These are phyloP conservation scores for Antitype chi DNA, from an alignment of 2,888 invertebrate species.

Conservation along the genomic window DNA sequence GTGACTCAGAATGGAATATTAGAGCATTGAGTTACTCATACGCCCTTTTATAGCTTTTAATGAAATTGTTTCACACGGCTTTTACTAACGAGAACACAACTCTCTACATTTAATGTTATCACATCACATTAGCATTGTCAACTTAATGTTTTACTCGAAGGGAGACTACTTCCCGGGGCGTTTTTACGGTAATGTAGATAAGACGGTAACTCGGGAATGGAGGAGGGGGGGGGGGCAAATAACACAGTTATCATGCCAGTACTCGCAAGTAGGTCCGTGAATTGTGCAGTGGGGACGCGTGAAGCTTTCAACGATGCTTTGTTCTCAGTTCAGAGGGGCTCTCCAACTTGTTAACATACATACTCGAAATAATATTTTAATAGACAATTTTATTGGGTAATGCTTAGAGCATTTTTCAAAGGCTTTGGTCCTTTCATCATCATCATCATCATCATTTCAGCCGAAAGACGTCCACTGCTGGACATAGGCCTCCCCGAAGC, in stretches of 20 bases:
- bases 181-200: slow-evolving; percentile 67
- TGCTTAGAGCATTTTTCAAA: neutral
- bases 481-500: too few species aligned
- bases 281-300: slow-evolving; percentile 61
- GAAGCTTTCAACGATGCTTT: slow-evolving; percentile 62
- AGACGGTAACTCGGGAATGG: slow-evolving; percentile 48
- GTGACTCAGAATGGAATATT: slow-evolving; percentile 35
- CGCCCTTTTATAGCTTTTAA: slow-evolving; percentile 42
- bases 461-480: too few species aligned
- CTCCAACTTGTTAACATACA: slow-evolving; percentile 38
- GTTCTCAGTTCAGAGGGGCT: slow-evolving; percentile 37
- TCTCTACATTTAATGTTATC: slow-evolving; percentile 53
- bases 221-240: slow-evolving; percentile 33
- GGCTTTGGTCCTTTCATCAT: neutral
- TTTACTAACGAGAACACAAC: slow-evolving; percentile 38
- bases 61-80: slow-evolving; percentile 53
- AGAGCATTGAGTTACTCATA: slow-evolving; percentile 41
- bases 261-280: slow-evolving; percentile 36
- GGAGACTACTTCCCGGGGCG: slow-evolving; percentile 56
- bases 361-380: slow-evolving; percentile 20
- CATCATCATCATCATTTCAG: too few species aligned
- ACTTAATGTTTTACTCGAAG: slow-evolving; percentile 51
- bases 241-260: slow-evolving; percentile 59
- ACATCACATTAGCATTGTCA: slow-evolving; percentile 62
- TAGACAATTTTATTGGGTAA: neutral